Evolutionary conservation across 1,140 invertebrate species (phyloP).

Genomic region (Homalodisca vitripennis): DNA sequence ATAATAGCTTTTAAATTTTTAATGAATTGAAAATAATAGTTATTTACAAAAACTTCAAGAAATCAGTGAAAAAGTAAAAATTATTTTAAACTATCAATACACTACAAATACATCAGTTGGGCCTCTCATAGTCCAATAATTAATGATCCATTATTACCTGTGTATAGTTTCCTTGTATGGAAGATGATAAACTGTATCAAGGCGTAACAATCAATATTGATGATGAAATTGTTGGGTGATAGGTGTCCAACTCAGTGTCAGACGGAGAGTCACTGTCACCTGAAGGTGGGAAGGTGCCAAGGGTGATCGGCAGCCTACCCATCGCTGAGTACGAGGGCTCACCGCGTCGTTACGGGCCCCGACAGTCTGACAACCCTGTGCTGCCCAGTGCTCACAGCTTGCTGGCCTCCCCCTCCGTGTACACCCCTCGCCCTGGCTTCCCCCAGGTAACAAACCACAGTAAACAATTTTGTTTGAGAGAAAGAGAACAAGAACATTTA

Average conservation of each 20-base stretch:
- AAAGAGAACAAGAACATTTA: too few species aligned
- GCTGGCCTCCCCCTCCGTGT: slow-evolving; percentile 62
- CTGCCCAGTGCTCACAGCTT: slow-evolving; percentile 58
- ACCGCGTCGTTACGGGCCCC: slow-evolving; percentile 76
- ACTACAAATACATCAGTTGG: not conserved
- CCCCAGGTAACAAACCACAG: too few species aligned
- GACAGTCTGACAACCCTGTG: slow-evolving; percentile 50
- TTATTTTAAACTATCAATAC: not conserved
- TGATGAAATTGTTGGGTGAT: not conserved
- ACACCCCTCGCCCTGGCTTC: slow-evolving; percentile 69
- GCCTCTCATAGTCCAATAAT: not conserved
- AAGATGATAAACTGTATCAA: not conserved
- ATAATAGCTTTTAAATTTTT: too few species aligned
- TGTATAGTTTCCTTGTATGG: too few species aligned
- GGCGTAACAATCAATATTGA: not conserved
- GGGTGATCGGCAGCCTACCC: slow-evolving; percentile 82
- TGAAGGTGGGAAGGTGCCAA: slow-evolving; percentile 59
- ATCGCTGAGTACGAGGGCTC: slow-evolving; percentile 92
- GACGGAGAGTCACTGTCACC: slow-evolving; percentile 55
- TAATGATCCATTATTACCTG: not conserved
- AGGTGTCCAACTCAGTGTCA: slow-evolving; percentile 53
- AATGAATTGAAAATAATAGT: too few species aligned
- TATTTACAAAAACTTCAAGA: too few species aligned
- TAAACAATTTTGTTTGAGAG: too few species aligned
- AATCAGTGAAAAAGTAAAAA: too few species aligned